Conservation (phyloP, 2,888 invertebrate genomes). For the Flabesymbios commensalis region DNA sequence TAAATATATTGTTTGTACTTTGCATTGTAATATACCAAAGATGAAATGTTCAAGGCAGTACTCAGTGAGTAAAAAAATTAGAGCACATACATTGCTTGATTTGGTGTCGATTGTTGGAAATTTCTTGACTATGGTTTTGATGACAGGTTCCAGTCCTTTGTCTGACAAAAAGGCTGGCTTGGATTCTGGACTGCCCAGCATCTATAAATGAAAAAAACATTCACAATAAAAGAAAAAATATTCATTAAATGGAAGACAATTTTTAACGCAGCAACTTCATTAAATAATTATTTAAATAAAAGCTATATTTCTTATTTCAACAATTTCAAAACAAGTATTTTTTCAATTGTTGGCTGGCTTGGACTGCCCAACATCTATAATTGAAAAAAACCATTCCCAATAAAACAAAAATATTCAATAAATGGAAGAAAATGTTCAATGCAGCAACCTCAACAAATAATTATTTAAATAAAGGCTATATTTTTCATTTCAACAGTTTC, state of each 20-base stretch:
- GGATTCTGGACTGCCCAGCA: constrained; percentile 96
- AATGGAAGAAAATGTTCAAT: no score
- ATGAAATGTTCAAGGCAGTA: no score
- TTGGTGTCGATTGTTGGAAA: constrained; percentile 95
- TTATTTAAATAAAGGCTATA: no score
- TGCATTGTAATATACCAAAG: no score
- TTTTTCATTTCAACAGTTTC: no score
- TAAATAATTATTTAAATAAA: background rate
- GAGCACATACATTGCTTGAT: constrained; percentile 66
- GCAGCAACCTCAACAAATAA: no score
- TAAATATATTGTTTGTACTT: no score
- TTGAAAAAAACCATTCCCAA: constrained; percentile 4
- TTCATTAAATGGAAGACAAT: background rate
- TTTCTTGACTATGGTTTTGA: constrained; percentile 89
- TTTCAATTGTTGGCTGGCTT: no score
- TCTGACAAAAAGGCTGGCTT: constrained; percentile 97
- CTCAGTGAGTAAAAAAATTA: no score
- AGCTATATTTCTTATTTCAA: background rate
- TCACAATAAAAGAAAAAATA: background rate
- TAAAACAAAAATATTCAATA: no score
- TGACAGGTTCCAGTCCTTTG: constrained; percentile 93
- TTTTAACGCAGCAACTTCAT: background rate
- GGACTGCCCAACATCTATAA: background rate
- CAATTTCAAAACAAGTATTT: no score
- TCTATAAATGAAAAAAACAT: constrained; percentile 63